A percentile compares a stretch with the other conserved stretches of the same genome.
These are phyloP conservation scores for Boloria selene DNA, from an alignment of 2,888 invertebrate genomes.

Conservation along the genomic window DNA sequence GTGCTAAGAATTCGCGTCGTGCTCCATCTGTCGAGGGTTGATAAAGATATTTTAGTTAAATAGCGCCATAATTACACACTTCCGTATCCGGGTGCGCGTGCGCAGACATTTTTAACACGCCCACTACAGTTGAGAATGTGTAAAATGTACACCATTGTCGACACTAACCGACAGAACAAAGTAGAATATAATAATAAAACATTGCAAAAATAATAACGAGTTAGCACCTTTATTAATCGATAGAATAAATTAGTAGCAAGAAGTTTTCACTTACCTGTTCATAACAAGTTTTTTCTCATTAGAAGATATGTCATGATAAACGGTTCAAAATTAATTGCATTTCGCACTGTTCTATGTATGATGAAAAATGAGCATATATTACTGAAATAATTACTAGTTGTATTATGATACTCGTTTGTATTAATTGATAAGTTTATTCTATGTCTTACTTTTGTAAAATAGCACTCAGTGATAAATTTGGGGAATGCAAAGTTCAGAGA, in stretches of 20 bases:
- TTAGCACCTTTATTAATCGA: slow-evolving; percentile 21
- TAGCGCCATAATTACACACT: slow-evolving; percentile 74
- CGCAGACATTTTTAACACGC: slow-evolving; percentile 66
- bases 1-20: slow-evolving; percentile 61
- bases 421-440: background rate
- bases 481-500: slow-evolving; percentile 51
- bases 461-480: slow-evolving; percentile 37
- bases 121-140: slow-evolving; percentile 58
- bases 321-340: slow-evolving; percentile 16
- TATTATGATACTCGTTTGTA: background rate
- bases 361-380: slow-evolving; percentile 17
- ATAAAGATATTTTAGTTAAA: slow-evolving; percentile 81
- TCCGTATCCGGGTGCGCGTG: slow-evolving; percentile 79
- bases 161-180: slow-evolving; percentile 2
- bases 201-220: slow-evolving; percentile 22
- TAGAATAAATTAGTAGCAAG: slow-evolving; percentile 21
- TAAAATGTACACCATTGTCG: slow-evolving; percentile 61
- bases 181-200: background rate
- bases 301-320: slow-evolving; percentile 24
- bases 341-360: slow-evolving; percentile 4
- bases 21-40: slow-evolving; percentile 72
- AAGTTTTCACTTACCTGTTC: slow-evolving; percentile 20
- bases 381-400: background rate
- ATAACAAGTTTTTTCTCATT: slow-evolving; percentile 18
- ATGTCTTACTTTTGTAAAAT: slow-evolving; percentile 10